Evolutionary conservation across 2,888 invertebrate species (phyloP), one percentile per base, ranked within the genome.

Genomic region (Plemyria rubiginata): DNA sequence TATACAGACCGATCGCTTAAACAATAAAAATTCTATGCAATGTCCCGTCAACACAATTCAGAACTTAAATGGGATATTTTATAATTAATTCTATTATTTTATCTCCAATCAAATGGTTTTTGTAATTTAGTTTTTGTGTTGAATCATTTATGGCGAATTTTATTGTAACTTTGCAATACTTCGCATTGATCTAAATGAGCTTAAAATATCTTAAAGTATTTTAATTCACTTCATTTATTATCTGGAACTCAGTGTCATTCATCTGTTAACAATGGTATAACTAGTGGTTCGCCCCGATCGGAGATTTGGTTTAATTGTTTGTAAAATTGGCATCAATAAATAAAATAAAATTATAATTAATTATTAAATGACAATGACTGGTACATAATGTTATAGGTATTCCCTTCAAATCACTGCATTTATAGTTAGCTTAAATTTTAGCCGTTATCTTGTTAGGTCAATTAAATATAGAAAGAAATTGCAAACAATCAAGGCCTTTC

Each of bases 11-110:
- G 53, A 4, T 0, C 51, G 45, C 36, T 56, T 41, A 22, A 41
- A 55, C 53, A 41, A 40, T 38, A 43, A 46, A 52, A 46, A 51
- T 46, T 55, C 32, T 46, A 59, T 38, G 16, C 40, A 11, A n/a
- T 13, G 13, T 49, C 40, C 28, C 13, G 54, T 36, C 11, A 48
- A 40, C 41, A 12, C 36, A 46, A 22, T 58, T 38, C 9, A 22
- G 12, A 22, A 28, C 15, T 28, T 40, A 32, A 43, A 58, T 45
- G 51, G 51, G 22, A 38, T 45, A 52, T 52, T 40, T 43, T 52
- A 48, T 53, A 53, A 52, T 53, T 53, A 53, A 52, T 41, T 22
- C 32, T 52, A 58, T 52, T 58, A 50, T 48, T 11, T 55, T 55
- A 55, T 57, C 29, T 41, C 16, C 16, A 51, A 57, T 50, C 57